A percentile compares a stretch with the other conserved stretches of the same genome.
These are phyloP conservation scores for Aphelenchoides avenae DNA, from an alignment of 1,140 invertebrate species.

Conservation along the genomic window DNA sequence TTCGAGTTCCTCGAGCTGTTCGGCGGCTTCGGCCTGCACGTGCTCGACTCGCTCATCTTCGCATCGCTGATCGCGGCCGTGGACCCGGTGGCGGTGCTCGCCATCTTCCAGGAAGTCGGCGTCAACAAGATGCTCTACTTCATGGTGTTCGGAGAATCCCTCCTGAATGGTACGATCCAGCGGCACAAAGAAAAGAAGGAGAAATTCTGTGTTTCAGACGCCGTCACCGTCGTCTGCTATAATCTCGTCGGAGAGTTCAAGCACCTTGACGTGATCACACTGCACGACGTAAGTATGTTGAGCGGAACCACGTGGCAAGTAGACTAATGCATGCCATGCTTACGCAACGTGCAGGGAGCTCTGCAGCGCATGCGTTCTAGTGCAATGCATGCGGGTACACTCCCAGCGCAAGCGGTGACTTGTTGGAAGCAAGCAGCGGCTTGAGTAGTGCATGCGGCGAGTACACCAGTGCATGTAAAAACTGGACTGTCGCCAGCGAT, in stretches of 20 bases:
- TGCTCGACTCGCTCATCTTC: constrained; percentile 87
- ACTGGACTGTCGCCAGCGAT: too few relatives aligned
- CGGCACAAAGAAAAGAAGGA: too few relatives aligned
- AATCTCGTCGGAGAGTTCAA: constrained; percentile 88
- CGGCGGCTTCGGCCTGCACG: constrained; percentile 67
- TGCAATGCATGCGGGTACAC: too few relatives aligned
- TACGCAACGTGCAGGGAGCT: too few relatives aligned
- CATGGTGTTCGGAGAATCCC: constrained; percentile 95
- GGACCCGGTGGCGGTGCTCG: constrained; percentile 90
- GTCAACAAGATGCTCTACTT: constrained; percentile 98
- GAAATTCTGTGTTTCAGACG: too few relatives aligned
- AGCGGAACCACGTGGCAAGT: constrained; percentile 3
- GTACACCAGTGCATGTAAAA: too few relatives aligned
- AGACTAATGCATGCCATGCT: too few relatives aligned
- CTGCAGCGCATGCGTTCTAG: too few relatives aligned
- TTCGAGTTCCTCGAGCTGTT: constrained; percentile 78
- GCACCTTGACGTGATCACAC: constrained; percentile 32
- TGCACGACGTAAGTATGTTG: constrained; percentile 52
- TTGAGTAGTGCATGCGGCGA: too few relatives aligned
- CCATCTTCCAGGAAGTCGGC: constrained; percentile 96
- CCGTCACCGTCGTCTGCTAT: constrained; percentile 89
- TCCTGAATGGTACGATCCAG: constrained; percentile 75
- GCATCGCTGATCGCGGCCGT: constrained; percentile 94
- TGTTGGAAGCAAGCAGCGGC: too few relatives aligned
- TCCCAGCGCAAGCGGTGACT: too few relatives aligned